A percentile compares a stretch with the other conserved stretches of the same genome.
Conservation (phyloP, 2,113 vertebrate genomes). For the Ciconia boyciana region DNA sequence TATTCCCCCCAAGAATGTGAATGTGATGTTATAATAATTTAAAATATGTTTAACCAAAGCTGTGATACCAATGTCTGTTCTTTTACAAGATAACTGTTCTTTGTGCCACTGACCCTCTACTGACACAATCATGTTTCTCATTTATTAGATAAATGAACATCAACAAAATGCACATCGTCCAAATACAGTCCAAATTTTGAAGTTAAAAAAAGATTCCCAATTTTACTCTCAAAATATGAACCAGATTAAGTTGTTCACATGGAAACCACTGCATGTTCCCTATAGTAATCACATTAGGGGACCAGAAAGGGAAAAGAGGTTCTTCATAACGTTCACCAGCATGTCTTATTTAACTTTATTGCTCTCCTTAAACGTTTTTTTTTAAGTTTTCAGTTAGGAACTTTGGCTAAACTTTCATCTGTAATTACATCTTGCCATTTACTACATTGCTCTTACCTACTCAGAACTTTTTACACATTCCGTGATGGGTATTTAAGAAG, state of each 20-base stretch:
- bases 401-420: background rate
- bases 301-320: background rate
- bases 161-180: background rate
- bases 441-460: background rate
- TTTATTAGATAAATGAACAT: conserved; percentile 36
- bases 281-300: background rate
- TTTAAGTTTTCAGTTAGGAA: background rate
- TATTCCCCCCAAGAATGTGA: background rate
- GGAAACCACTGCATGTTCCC: conserved; percentile 27
- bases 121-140: conserved; percentile 7
- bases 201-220: background rate
- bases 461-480: background rate
- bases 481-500: background rate
- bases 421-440: background rate
- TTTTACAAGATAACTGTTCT: background rate
- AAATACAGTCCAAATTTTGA: background rate
- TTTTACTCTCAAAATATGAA: background rate
- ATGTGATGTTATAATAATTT: background rate
- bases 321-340: background rate
- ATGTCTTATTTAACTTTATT: background rate
- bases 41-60: conserved; percentile 3
- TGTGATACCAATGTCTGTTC: background rate
- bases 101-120: background rate
- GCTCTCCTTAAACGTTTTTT: background rate
- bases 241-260: conserved; percentile 38